Evolutionary conservation across 64 coral and sea anemone genomes (phyloP).

Genomic region (Catalaphyllia jardinei): DNA sequence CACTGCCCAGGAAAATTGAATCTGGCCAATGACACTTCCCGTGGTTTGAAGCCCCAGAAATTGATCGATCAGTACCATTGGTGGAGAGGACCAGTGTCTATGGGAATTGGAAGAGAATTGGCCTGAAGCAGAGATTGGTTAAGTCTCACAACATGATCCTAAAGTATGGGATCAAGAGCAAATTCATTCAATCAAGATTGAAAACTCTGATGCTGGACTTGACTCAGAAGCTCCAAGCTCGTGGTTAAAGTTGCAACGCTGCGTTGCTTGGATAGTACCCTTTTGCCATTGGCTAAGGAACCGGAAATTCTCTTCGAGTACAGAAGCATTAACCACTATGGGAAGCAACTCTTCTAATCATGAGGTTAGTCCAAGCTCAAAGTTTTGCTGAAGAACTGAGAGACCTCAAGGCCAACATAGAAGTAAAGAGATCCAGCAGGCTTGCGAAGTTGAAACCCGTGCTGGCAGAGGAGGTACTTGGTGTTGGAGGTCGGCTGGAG

Average conservation of each 20-base stretch:
- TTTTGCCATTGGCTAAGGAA: neutral
- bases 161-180: neutral
- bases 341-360: neutral
- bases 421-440: constrained; percentile 53
- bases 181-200: neutral
- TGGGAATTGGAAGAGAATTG: neutral
- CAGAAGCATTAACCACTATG: neutral
- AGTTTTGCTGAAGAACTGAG: too few relatives aligned
- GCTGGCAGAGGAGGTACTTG: constrained; percentile 38
- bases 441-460: constrained; percentile 49
- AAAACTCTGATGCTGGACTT: neutral
- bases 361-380: neutral
- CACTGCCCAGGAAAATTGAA: constrained; percentile 44
- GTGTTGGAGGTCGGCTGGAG: constrained; percentile 70
- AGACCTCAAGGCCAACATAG: too few relatives aligned
- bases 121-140: constrained; percentile 9
- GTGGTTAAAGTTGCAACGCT: neutral
- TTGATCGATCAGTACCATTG: constrained; percentile 20
- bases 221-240: neutral
- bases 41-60: constrained; percentile 16
- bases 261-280: neutral
- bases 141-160: neutral
- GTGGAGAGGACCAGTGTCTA: constrained; percentile 26
- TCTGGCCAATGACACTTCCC: constrained; percentile 23
- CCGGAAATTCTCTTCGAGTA: neutral